Base-by-base conservation (phyloP, 2,797 vertebrate genomes). In the Gobionotothen gibberifrons region DNA sequence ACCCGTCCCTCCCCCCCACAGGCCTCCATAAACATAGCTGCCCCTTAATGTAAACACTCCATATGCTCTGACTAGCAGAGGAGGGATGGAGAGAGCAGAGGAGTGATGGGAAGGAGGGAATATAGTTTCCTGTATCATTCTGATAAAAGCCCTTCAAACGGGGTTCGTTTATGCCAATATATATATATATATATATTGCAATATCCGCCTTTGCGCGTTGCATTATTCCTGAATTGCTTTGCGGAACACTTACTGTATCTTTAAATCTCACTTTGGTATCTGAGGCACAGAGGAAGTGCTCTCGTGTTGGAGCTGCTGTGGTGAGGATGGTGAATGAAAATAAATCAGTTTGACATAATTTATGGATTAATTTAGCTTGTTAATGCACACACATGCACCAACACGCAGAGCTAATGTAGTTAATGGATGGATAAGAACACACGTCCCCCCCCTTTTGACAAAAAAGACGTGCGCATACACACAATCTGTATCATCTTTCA, bases 1-100 rank as follows among this genome's bases (percentile, higher is more conserved):
- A 40, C 60, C 62, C 3, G 2, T 46, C 79, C 81, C 89, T 62
- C 78, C 90, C 87, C 86, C 88, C 79, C 77, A 72, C 56, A 1
- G 64, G 16, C 82, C 59, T 87, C 74, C 85, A 90, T 90, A 91
- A 90, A 93, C 87, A 92, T 79, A 53, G 77, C 72, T 78, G 60
- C 74, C 83, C 73, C 70, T 72, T 85, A 90, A 82, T 90, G 87
- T 92, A 89, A 93, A 93, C 90, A 90, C 66, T 43, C 66, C 62
- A 72, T 58, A 85, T 67, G 74, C 72, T 5, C 26, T 26, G 59
- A 52, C 39, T 59, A 53, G 68, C 57, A 63, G 21, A 58, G 59
- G 76, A 76, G 58, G 60, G 67, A 74, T 79, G 76, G 66, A 61
- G 65, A 67, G 55, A 46, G 17, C 76, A 60, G 69, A 51, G 42